Base-by-base conservation (phyloP, 2,113 vertebrate species). In the Oostethus manadensis region DNA sequence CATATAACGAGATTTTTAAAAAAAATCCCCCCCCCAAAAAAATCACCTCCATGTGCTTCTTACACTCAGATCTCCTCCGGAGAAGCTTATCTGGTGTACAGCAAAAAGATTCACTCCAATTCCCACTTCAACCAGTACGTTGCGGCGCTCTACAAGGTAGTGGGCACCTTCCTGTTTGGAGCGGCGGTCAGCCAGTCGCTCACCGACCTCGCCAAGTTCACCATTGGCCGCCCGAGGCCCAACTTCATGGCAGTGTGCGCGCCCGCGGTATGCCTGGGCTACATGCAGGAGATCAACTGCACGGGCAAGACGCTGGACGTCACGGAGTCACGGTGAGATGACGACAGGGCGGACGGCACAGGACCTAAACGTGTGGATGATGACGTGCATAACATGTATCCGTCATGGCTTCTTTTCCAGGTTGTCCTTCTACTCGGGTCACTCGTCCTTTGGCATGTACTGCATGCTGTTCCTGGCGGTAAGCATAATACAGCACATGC, bases 391-490 rank as follows among this genome's bases (percentile, higher is more conserved):
- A 33, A 33, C 29, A 8, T 3, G 8, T 33, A 3, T n/a, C 7
- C 2, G 18, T 18, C 8, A 55, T 53, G 56, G 60, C 48, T 61
- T 54, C 21, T 62, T 75, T 54, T 76, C 1, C 76, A 99, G 96
- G 61, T 68, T 98, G 51, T 98, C 96, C 5, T 99, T 99, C 86
- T 99, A 98, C 65, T 98, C 97, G 0, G 94, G 96, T 1, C 96
- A 99, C 77, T 95, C 97, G 0, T 99, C 97, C 46, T 98, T 98
- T 6, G 94, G 93, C 54, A 99, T 99, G 96, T 99, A 98, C 87
- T 96, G 94, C 84, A 96, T 97, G 96, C 78, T 96, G 62, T 99
- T 98, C 84, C 82, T 99, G 20, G 93, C 91, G 62, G 97, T 99
- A 76, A 95, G 94, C 90, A 51, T 20, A 16, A 4, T 44, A 40